Evolutionary conservation across 2,797 vertebrate genomes (phyloP).

Genomic region (Tadarida brasiliensis): DNA sequence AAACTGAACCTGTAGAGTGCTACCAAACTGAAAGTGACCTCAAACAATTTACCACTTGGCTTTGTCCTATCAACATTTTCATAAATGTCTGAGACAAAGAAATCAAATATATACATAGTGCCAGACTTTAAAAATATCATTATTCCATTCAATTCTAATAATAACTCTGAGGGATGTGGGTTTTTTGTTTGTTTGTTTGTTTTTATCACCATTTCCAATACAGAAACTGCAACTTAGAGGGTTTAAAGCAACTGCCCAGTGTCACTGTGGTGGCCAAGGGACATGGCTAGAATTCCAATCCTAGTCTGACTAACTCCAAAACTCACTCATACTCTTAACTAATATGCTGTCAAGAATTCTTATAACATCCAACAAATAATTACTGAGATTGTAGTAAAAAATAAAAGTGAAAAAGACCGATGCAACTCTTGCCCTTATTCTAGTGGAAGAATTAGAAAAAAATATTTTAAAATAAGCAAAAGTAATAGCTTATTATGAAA

Average conservation of each 20-base stretch:
- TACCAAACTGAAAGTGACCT: neutral
- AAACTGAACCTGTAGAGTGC: neutral
- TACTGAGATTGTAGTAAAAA: neutral
- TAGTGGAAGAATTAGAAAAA: constrained; percentile 38
- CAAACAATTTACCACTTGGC: neutral
- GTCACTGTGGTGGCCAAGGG: neutral
- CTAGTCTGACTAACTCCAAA: constrained; percentile 20
- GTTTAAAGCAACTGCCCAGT: neutral
- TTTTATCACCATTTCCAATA: neutral
- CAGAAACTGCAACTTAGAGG: neutral
- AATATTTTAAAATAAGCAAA: neutral
- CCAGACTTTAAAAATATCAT: constrained; percentile 36
- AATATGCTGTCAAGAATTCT: neutral
- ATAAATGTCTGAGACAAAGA: constrained; percentile 38
- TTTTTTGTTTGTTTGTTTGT: too few relatives aligned
- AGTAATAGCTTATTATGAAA: neutral
- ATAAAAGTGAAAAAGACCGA: neutral
- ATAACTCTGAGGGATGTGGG: neutral
- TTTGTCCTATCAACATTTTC: constrained; percentile 32
- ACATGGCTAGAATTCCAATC: neutral
- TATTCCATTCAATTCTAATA: constrained; percentile 39
- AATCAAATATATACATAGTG: neutral
- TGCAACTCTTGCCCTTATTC: neutral
- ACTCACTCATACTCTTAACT: constrained; percentile 14
- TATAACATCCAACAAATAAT: constrained; percentile 35